Percentiles rank a stretch among this genome's conserved stretches.
Conservation (phyloP, 2,888 invertebrate genomes). For the Octonoba sinensis region DNA sequence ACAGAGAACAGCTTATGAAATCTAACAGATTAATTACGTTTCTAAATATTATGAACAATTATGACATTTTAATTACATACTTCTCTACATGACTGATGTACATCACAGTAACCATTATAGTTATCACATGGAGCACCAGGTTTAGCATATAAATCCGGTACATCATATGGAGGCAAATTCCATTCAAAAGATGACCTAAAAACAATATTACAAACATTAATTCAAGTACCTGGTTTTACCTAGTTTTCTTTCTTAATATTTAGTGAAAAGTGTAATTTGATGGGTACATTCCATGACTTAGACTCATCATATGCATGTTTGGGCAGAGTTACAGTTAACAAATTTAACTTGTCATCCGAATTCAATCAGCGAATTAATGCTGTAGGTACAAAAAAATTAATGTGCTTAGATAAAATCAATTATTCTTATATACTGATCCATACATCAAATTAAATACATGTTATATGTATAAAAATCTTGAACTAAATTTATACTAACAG, state of each 20-base stretch:
- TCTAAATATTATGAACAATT: neutral
- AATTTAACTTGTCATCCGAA: too few species aligned
- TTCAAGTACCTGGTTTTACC: neutral
- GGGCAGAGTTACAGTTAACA: too few species aligned
- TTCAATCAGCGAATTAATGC: too few species aligned
- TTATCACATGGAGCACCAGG: conserved; percentile 95
- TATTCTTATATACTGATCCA: too few species aligned
- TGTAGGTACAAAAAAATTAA: too few species aligned
- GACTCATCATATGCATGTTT: too few species aligned
- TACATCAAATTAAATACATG: too few species aligned
- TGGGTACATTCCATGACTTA: too few species aligned
- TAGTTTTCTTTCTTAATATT: neutral
- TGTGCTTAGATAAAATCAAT: too few species aligned
- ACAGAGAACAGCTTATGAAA: neutral
- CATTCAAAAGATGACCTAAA: conserved; percentile 87
- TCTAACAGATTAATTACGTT: neutral
- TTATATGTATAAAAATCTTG: too few species aligned
- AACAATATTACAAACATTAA: neutral
- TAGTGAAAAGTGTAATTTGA: too few species aligned
- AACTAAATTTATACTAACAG: too few species aligned
- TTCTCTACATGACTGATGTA: conserved; percentile 85
- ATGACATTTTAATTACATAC: conserved; percentile 68
- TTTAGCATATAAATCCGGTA: conserved; percentile 92
- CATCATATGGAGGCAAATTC: conserved; percentile 89
- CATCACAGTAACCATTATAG: conserved; percentile 87